Percentiles rank a stretch among this genome's conserved stretches.
These are phyloP conservation scores for Perizoma flavofasciatum DNA, from an alignment of 2,888 invertebrate species.

Conservation along the genomic window DNA sequence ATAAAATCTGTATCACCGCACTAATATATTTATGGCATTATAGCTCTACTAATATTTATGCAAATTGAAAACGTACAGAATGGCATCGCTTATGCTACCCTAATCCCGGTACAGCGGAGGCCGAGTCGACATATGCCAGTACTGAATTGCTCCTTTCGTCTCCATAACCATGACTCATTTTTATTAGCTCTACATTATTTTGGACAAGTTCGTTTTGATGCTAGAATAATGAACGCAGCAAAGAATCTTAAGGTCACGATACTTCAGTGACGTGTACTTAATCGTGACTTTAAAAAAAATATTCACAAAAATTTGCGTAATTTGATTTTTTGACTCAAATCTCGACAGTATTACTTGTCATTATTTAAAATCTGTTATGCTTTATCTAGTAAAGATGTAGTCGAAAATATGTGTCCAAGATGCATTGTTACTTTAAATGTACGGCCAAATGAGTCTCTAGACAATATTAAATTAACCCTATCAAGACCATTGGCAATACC, in stretches of 20 bases:
- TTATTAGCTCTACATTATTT: slow-evolving; percentile 25
- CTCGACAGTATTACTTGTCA: too few relatives aligned
- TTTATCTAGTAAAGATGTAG: too few relatives aligned
- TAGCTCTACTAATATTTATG: slow-evolving; percentile 81
- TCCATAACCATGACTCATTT: slow-evolving; percentile 32
- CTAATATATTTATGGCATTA: slow-evolving; percentile 83
- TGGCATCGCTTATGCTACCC: slow-evolving; percentile 75
- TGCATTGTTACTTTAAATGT: too few relatives aligned
- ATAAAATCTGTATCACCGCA: slow-evolving; percentile 82
- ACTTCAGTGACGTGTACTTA: too few relatives aligned
- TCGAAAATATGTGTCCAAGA: too few relatives aligned
- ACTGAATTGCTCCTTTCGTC: slow-evolving; percentile 45
- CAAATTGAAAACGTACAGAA: slow-evolving; percentile 82
- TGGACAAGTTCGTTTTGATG: slow-evolving; percentile 3
- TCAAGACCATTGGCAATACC: slow-evolving; percentile 58
- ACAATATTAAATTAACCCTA: slow-evolving; percentile 37
- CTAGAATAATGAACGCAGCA: not conserved
- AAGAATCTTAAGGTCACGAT: too few relatives aligned
- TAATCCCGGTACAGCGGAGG: slow-evolving; percentile 61
- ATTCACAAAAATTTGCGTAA: too few relatives aligned
- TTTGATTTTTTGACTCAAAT: too few relatives aligned
- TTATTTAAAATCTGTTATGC: too few relatives aligned
- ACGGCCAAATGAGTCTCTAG: slow-evolving; percentile 25
- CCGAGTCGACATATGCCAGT: slow-evolving; percentile 66
- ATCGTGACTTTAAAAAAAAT: too few relatives aligned